Evolutionary conservation across 2,797 vertebrate species (phyloP).

Genomic region (Paguma larvata): DNA sequence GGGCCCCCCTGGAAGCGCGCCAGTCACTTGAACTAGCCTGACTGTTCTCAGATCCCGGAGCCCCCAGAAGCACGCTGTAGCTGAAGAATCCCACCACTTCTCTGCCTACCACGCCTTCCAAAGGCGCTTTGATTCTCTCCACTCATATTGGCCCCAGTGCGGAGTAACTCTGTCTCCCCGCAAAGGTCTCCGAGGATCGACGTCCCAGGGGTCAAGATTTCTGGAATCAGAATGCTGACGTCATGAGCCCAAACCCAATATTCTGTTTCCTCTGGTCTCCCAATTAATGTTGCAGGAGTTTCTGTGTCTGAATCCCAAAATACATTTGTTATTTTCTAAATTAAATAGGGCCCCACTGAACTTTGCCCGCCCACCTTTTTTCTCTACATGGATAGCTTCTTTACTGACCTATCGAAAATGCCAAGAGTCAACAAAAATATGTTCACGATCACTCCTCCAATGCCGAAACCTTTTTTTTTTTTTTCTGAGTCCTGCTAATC

Average conservation of each 20-base stretch:
- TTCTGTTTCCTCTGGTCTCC: background rate
- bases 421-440: background rate
- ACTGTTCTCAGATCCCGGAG: background rate
- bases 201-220: background rate
- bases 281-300: background rate
- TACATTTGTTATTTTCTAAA: background rate
- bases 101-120: background rate
- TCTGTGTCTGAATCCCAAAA: background rate
- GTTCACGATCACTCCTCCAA: background rate
- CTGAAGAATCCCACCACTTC: background rate
- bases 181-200: background rate
- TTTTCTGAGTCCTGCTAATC: background rate
- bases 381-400: background rate
- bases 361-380: background rate
- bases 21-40: background rate
- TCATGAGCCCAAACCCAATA: background rate
- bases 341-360: background rate
- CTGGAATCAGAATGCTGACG: conserved; percentile 4
- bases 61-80: background rate
- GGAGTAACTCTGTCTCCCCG: background rate
- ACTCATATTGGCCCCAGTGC: too few relatives aligned
- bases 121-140: background rate
- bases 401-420: background rate
- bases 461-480: background rate
- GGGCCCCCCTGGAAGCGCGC: background rate